Base-by-base conservation (phyloP, 2,797 vertebrate species). In the Merluccius polli region DNA sequence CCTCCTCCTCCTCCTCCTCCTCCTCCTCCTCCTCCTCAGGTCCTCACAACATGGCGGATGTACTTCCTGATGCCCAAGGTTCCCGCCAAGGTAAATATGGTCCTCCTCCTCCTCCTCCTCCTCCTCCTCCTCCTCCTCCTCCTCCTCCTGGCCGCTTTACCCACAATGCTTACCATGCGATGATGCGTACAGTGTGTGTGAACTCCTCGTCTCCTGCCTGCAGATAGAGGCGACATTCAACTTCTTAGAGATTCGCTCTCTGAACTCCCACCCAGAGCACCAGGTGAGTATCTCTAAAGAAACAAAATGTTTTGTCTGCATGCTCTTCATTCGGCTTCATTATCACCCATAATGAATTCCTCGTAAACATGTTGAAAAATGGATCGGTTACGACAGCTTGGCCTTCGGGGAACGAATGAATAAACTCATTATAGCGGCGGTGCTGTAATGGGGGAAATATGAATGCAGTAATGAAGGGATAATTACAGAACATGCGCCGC, bases 171-270 rank as follows among this genome's bases (percentile, higher is more conserved):
- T 59, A 59, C 52, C 52, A 6, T n/a, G n/a, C n/a, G n/a, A n/a
- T 24, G 76, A 70, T 12, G 1, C 38, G 27, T 71, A n/a, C 24
- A 67, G 30, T 67, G 65, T 27, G 48, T 27, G 27, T 67, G 24
- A 67, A 77, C 36, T 80, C 11, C 11, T 5, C 73, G 0, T 78
- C 27, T 30, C 27, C 15, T 4, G 13, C 29, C 65, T 52, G 71
- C 88, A 96, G 95, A 90, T 94, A 70, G 95, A 96, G 86, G 92
- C 91, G 38, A 95, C 95, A 0, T 96, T 96, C 88, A 96, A 95
- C 82, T 95, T 96, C 78, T 81, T 96, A 84, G 95, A 96, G 90
- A 96, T 96, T 78, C 93, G 94, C 68, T 90, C 94, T 75, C 88
- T 95, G 83, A 96, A 93, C 86, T 94, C 94, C 7, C 89, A 95